These are phyloP conservation scores for Peromyscus polionotus DNA, from an alignment of 2,113 vertebrate species.

Conservation along the genomic window DNA sequence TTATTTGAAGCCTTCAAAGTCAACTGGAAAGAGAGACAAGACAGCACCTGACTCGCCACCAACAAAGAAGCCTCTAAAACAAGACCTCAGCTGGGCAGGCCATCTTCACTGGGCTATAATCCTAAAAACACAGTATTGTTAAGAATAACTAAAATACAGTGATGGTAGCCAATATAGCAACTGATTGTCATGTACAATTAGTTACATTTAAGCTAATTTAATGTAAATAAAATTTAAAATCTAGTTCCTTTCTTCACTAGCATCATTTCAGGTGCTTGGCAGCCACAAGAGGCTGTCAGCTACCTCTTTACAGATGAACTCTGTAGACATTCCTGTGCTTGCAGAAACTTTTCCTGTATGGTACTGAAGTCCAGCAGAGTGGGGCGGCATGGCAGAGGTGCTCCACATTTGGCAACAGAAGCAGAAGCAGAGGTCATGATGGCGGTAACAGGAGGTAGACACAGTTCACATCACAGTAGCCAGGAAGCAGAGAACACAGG, in stretches of 20 bases:
- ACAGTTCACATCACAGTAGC: neutral
- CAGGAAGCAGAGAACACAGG: neutral
- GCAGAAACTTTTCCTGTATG: neutral
- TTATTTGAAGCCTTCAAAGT: neutral
- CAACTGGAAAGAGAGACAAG: neutral
- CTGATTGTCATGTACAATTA: neutral
- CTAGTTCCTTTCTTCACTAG: neutral
- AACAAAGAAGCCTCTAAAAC: neutral
- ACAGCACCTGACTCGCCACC: neutral
- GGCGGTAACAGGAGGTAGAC: neutral
- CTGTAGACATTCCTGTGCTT: neutral
- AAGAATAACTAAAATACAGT: too few relatives aligned
- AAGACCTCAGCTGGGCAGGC: neutral
- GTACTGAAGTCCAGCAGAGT: neutral
- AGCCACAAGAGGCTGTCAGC: neutral
- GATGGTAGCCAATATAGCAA: neutral
- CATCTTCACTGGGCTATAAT: neutral
- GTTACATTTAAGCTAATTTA: neutral
- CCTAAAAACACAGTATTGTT: neutral
- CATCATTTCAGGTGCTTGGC: neutral
- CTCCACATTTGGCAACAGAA: neutral
- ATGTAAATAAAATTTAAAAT: conserved; percentile 27
- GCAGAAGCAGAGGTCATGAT: neutral
- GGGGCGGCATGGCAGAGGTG: neutral
- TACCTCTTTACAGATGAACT: neutral